Evolutionary conservation across 1,140 invertebrate species (phyloP).

Genomic region (Varroa destructor): DNA sequence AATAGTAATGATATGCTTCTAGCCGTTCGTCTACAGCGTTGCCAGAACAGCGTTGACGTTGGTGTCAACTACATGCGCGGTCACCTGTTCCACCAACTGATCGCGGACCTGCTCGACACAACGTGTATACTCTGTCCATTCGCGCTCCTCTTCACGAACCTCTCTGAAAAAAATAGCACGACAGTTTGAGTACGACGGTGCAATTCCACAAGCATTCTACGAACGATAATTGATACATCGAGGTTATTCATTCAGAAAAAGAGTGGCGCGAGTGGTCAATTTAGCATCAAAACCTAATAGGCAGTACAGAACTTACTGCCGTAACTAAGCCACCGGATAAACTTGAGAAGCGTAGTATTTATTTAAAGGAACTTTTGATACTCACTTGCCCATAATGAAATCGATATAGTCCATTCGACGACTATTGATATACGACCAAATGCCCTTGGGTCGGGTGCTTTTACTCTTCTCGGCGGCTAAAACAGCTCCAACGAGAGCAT

Average conservation of each 20-base stretch:
- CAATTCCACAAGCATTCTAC: no score
- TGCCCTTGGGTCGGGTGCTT: slow-evolving; percentile 19
- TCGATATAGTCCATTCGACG: slow-evolving; percentile 27
- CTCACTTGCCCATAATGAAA: slow-evolving; percentile 27
- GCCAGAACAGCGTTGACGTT: slow-evolving; percentile 3
- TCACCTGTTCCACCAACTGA: slow-evolving; percentile 20
- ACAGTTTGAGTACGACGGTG: no score
- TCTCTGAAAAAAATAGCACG: not conserved
- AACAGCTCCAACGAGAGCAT: slow-evolving; percentile 11
- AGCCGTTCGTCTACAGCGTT: not conserved
- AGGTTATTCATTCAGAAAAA: no score
- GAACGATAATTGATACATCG: no score
- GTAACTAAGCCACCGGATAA: no score
- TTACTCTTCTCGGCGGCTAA: slow-evolving; percentile 19
- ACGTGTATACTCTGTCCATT: slow-evolving; percentile 17
- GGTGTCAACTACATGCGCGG: slow-evolving; percentile 7
- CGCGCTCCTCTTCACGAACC: slow-evolving; percentile 15
- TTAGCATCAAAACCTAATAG: no score
- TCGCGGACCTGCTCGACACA: slow-evolving; percentile 14
- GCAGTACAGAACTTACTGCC: no score
- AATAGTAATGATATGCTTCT: no score
- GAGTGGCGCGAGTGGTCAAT: no score
- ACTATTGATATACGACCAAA: slow-evolving; percentile 26
- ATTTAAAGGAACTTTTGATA: not conserved
- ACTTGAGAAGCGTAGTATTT: no score